phyloP scores from a whole-genome alignment of 2,113 vertebrate genomes.

The Barbus barbus region DNA sequence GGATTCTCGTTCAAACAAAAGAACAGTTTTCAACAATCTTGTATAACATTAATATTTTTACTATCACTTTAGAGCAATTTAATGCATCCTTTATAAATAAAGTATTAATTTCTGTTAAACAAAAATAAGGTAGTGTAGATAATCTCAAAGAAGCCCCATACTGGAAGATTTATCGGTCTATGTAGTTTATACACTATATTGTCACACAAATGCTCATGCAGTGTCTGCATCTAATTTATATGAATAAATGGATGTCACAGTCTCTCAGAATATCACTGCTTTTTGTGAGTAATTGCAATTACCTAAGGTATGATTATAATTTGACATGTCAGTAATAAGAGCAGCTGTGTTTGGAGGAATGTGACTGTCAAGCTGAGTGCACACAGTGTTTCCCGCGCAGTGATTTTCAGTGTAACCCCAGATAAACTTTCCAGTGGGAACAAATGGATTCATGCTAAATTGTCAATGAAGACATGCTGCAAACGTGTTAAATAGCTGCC shows the following conservation, averaged over 20 bases:
- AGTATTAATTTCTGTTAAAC: no score
- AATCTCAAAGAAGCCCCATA: neutral
- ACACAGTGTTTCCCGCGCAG: neutral
- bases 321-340: neutral
- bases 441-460: neutral
- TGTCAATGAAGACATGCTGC: neutral
- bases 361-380: neutral
- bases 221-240: neutral
- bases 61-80: no score
- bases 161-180: neutral
- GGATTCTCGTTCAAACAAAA: no score
- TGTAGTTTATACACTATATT: neutral
- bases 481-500: neutral
- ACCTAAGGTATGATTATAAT: neutral
- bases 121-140: neutral
- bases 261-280: neutral
- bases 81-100: neutral
- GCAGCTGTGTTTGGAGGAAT: conserved; percentile 18
- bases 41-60: no score
- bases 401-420: conserved; percentile 4
- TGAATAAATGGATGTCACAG: neutral
- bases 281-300: neutral
- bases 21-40: no score
- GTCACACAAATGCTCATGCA: neutral
- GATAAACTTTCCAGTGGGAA: neutral